Evolutionary conservation across 35 echinoderm and acorn worm species (phyloP).

Genomic region (Stichopus chloronotus): DNA sequence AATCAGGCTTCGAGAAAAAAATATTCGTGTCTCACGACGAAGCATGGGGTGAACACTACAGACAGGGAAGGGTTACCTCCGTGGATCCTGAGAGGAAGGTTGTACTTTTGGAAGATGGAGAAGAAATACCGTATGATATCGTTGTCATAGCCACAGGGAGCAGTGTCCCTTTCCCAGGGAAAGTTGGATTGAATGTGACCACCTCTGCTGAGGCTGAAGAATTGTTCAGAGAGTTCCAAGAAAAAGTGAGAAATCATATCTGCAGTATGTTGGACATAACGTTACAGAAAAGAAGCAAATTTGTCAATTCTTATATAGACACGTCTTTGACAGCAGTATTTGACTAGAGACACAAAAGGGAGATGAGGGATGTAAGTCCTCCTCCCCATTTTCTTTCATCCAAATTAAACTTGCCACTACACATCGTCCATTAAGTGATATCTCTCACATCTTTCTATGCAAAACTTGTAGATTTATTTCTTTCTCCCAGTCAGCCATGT

Average conservation of each 20-base stretch:
- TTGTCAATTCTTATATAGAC: no score
- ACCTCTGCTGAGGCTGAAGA: constrained; percentile 28
- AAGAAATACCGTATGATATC: constrained; percentile 38
- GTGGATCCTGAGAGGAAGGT: constrained; percentile 37
- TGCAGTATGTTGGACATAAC: no score
- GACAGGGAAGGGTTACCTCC: constrained; percentile 36
- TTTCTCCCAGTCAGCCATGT: no score
- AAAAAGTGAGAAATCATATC: not conserved
- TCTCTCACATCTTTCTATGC: no score
- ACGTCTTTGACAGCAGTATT: no score
- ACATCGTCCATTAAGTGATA: no score
- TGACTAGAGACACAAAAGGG: no score
- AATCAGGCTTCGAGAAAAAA: constrained; percentile 39
- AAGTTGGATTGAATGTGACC: constrained; percentile 13
- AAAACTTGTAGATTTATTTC: no score
- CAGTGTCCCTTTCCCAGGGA: constrained; percentile 9
- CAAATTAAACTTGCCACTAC: no score
- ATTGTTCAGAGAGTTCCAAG: not conserved
- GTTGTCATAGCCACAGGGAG: constrained; percentile 41
- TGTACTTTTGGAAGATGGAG: constrained; percentile 19
- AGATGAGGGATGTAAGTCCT: no score
- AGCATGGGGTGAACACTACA: constrained; percentile 28
- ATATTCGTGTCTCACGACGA: constrained; percentile 12
- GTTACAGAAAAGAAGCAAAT: no score
- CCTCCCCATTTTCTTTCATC: no score